Conservation (phyloP, 2,888 invertebrate genomes). For the Linhomoeus sp. region DNA sequence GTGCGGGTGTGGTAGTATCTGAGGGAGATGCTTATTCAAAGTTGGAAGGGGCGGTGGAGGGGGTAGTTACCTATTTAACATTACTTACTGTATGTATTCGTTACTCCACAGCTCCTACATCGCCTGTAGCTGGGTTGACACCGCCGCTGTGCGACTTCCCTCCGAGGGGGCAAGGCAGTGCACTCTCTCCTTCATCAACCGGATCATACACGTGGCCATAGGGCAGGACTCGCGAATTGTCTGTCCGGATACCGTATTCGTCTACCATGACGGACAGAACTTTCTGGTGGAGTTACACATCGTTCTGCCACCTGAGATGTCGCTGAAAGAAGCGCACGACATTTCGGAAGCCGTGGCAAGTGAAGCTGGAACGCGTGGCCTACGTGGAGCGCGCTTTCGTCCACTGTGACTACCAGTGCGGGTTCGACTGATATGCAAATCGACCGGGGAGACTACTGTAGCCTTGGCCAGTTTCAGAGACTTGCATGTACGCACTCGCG, state of each 20-base stretch:
- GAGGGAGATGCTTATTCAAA: too few species aligned
- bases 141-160: conserved; percentile 20
- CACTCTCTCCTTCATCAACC: conserved; percentile 15
- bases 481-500: too few species aligned
- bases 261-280: conserved; percentile 34
- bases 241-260: conserved; percentile 33
- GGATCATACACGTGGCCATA: conserved; percentile 20
- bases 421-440: too few species aligned
- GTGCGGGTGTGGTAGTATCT: too few species aligned
- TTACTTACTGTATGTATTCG: too few species aligned
- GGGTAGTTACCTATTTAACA: too few species aligned
- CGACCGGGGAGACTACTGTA: too few species aligned
- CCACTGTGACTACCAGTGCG: conserved; percentile 27
- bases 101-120: conserved; percentile 21
- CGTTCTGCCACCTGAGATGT: conserved; percentile 30
- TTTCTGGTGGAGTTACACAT: conserved; percentile 27
- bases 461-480: too few species aligned
- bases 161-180: conserved; percentile 18
- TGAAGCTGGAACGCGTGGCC: conserved; percentile 29
- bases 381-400: conserved; percentile 33
- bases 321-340: conserved; percentile 31
- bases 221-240: conserved; percentile 22
- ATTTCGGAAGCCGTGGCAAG: conserved; percentile 28
- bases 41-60: too few species aligned
- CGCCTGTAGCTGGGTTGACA: conserved; percentile 20